phyloP scores from a whole-genome alignment of 64 coral and sea anemone genomes.

The Hydrozoanthus tunicans region DNA sequence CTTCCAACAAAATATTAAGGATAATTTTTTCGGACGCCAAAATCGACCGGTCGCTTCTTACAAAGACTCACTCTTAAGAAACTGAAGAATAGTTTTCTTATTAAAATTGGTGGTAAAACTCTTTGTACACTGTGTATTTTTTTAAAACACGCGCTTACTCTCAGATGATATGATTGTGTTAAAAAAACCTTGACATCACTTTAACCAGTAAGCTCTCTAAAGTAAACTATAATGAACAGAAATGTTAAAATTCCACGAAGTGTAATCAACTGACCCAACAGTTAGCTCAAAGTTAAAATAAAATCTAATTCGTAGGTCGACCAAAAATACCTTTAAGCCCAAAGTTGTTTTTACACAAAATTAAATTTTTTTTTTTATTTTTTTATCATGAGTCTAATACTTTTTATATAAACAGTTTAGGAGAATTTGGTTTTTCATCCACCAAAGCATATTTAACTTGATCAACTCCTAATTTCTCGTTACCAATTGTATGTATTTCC shows the following conservation, averaged over 20 bases:
- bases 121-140: not conserved
- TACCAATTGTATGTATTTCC: too few relatives aligned
- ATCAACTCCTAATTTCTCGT: too few relatives aligned
- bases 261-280: not conserved
- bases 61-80: not conserved
- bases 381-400: too few relatives aligned
- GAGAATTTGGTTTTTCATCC: too few relatives aligned
- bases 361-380: not conserved
- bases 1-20: too few relatives aligned
- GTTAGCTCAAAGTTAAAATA: not conserved
- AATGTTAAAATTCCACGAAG: not conserved
- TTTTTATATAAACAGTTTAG: too few relatives aligned
- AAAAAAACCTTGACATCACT: not conserved
- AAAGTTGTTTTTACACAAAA: not conserved
- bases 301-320: not conserved
- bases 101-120: not conserved
- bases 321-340: not conserved
- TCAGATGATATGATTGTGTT: not conserved
- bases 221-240: not conserved
- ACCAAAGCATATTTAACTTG: too few relatives aligned
- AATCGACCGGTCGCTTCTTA: too few relatives aligned
- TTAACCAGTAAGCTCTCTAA: not conserved
- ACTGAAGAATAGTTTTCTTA: not conserved
- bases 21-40: too few relatives aligned
- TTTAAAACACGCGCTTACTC: not conserved